Conservation (phyloP, 1,140 invertebrate species). For the Aphelenchoides avenae region DNA sequence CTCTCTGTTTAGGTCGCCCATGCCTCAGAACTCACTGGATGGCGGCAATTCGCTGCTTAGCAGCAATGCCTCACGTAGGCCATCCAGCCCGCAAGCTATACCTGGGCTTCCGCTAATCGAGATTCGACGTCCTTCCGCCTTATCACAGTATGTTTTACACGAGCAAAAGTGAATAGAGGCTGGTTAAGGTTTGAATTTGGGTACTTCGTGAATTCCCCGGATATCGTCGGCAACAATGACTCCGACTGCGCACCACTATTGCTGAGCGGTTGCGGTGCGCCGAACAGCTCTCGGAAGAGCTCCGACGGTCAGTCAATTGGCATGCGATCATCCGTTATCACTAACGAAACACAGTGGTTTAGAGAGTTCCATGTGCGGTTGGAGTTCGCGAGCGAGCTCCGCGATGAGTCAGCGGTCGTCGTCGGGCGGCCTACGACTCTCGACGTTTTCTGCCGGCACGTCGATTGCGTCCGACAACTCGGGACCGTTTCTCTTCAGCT, state of each 20-base stretch:
- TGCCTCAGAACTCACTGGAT: too few species aligned
- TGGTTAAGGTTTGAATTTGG: slow-evolving; percentile 52
- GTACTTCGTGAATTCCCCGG: slow-evolving; percentile 59
- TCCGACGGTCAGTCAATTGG: slow-evolving; percentile 48
- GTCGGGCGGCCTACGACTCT: slow-evolving; percentile 51
- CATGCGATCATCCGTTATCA: neutral
- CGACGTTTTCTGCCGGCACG: slow-evolving; percentile 57
- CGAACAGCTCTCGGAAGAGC: slow-evolving; percentile 51
- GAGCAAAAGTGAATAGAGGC: slow-evolving; percentile 1
- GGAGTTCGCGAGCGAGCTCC: slow-evolving; percentile 56
- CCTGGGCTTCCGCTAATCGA: slow-evolving; percentile 58
- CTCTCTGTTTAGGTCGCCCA: neutral
- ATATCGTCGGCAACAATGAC: slow-evolving; percentile 40
- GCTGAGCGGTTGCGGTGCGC: slow-evolving; percentile 26
- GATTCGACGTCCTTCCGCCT: slow-evolving; percentile 55
- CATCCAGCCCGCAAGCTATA: slow-evolving; percentile 56
- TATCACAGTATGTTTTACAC: slow-evolving; percentile 38
- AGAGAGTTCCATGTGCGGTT: slow-evolving; percentile 56
- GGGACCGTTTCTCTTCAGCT: slow-evolving; percentile 56
- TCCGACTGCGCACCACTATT: slow-evolving; percentile 57
- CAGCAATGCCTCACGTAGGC: slow-evolving; percentile 21
- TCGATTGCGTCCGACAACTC: slow-evolving; percentile 59
- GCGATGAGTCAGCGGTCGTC: slow-evolving; percentile 57
- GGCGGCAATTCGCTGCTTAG: too few species aligned
- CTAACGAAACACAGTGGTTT: slow-evolving; percentile 3